Evolutionary conservation across 1,140 invertebrate species (phyloP), one percentile per base, ranked within the genome.

Genomic region (Drosophila sp.): DNA sequence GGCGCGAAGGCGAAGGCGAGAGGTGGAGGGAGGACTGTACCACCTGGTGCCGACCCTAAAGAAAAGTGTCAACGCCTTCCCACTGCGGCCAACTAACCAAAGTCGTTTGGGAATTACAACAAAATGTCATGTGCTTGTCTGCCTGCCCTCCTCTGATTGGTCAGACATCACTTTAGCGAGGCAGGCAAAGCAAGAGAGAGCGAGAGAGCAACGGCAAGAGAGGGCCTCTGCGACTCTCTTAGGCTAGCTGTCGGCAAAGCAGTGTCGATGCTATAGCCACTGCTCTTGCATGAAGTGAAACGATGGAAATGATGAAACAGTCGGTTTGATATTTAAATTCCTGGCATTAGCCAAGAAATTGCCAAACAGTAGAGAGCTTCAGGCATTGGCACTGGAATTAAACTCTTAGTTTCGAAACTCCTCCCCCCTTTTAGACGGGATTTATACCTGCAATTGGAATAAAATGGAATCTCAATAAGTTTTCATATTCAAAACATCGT

Each of bases 51-150:
- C 70, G 58, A 32, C 67, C 66, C 68, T 76, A 60, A 50, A 27
- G 63, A 41, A 63, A 72, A 79, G 83, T 86, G 83, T 86, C 83
- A 86, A 87, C 83, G 83, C 79, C 79, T 79, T 76, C 38, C 75
- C 76, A 72, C 44, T 30, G 58, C 32, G 44, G 44, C 44, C 44
- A 61, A 33, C 17, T 17, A 67, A 50, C 60, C 61, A 41, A 72
- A 76, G 57, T 74, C 82, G 60, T 70, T 66, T 69, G 83, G 79
- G 83, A 76, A 69, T 76, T 70, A 60, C 56, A 79, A 75, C 79
- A 75, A 80, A 81, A 73, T 79, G 72, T 71, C 79, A 72, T 74
- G 44, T 80, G 69, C 70, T 60, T 65, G 61, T 17, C 50, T 1
- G 41, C 60, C 27, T 76, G 76, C 76, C 23, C 38, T 33, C 23